Evolutionary conservation across 2,797 vertebrate species (phyloP).

Genomic region (Phrynocephalus guinanensis): DNA sequence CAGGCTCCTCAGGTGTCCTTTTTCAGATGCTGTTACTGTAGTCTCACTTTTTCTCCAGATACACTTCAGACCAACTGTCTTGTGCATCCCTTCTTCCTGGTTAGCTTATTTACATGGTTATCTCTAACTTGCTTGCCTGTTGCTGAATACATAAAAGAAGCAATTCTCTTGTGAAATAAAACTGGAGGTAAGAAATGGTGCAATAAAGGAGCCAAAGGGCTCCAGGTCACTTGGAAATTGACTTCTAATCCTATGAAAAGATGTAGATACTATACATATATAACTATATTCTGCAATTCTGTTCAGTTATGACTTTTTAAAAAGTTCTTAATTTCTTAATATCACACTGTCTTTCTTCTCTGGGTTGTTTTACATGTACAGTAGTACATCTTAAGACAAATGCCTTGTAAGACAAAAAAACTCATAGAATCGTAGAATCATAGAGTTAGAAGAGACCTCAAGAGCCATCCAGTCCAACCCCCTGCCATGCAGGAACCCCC

Average conservation of each 20-base stretch:
- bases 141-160: constrained; percentile 79
- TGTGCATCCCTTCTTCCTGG: not conserved
- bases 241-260: constrained; percentile 16
- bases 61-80: not conserved
- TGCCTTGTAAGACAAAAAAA: too few species aligned
- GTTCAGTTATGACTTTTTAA: too few species aligned
- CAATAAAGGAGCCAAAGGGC: constrained; percentile 20
- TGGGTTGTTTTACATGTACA: not conserved
- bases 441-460: too few species aligned
- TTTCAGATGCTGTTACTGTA: not conserved
- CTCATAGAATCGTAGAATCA: too few species aligned
- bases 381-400: too few species aligned
- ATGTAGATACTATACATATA: not conserved
- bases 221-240: rapidly evolving
- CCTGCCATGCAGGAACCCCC: too few species aligned
- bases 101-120: constrained; percentile 65
- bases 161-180: constrained; percentile 83
- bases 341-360: too few species aligned
- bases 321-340: not conserved
- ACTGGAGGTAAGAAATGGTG: constrained; percentile 28
- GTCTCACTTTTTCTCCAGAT: not conserved
- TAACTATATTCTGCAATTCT: too few species aligned
- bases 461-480: too few species aligned
- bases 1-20: not conserved
- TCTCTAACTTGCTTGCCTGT: constrained; percentile 59